Conservation (phyloP, 2,113 vertebrate genomes). For the Bubalus kerabau region DNA sequence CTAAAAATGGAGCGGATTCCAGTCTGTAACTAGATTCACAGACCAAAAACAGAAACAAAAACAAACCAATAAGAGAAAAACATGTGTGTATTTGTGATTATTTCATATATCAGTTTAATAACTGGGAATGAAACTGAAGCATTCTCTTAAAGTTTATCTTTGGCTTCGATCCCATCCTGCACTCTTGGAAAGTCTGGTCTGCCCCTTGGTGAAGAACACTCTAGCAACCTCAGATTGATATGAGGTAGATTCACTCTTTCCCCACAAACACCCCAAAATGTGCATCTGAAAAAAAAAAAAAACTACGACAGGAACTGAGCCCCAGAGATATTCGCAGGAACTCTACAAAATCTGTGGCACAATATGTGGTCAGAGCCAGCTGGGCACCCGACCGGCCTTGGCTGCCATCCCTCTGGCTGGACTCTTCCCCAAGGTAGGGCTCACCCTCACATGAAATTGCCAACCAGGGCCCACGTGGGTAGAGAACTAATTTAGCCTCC, state of each 20-base stretch:
- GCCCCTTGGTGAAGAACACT: background rate
- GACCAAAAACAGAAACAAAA: background rate
- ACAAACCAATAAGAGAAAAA: background rate
- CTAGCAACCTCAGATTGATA: background rate
- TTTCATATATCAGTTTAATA: background rate
- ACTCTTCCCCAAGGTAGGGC: conserved; percentile 72
- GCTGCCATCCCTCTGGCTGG: conserved; percentile 31
- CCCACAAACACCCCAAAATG: background rate
- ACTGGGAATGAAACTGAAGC: background rate
- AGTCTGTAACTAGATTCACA: background rate
- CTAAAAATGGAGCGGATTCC: background rate
- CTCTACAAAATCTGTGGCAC: background rate
- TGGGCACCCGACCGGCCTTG: background rate
- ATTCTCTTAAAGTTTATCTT: background rate
- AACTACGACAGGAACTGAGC: background rate
- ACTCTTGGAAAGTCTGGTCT: background rate
- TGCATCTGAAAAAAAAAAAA: background rate
- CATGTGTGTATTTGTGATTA: background rate
- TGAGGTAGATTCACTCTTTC: background rate
- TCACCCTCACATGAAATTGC: conserved; percentile 69
- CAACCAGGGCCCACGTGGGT: conserved; percentile 71
- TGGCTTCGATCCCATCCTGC: background rate
- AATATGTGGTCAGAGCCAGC: background rate
- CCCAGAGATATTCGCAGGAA: conserved; percentile 14
- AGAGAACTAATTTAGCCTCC: conserved; percentile 83